A percentile compares a stretch with the other conserved stretches of the same genome.
Conservation (phyloP, 2,888 invertebrate genomes). For the Rhagium mordax region DNA sequence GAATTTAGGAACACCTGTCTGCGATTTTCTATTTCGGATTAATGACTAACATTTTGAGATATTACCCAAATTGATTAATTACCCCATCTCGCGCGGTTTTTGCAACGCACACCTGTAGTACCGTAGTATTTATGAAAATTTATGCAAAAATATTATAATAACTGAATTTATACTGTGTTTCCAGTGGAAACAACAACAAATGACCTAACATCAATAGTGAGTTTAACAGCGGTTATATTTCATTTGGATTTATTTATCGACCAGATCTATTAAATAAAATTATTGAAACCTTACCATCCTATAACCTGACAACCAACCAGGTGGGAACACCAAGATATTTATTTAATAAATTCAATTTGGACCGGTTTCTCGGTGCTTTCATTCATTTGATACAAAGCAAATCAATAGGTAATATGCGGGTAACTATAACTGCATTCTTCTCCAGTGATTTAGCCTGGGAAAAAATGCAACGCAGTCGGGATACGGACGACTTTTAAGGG, state of each 20-base stretch:
- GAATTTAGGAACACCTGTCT: neutral
- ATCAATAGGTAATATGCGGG: slow-evolving; percentile 45
- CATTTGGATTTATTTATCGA: slow-evolving; percentile 27
- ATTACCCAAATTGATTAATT: neutral
- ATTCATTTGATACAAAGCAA: slow-evolving; percentile 57
- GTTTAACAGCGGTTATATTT: slow-evolving; percentile 11
- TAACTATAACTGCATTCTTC: slow-evolving; percentile 30
- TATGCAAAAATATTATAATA: slow-evolving; percentile 18
- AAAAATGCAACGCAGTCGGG: slow-evolving; percentile 1
- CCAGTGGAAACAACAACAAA: slow-evolving; percentile 18
- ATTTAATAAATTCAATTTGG: slow-evolving; percentile 57
- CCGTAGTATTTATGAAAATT: slow-evolving; percentile 19
- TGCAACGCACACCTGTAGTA: slow-evolving; percentile 17
- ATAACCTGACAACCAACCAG: slow-evolving; percentile 45
- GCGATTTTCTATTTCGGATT: neutral
- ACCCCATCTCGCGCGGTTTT: neutral
- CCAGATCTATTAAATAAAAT: slow-evolving; percentile 29
- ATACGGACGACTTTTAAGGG: neutral
- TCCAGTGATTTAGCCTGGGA: neutral
- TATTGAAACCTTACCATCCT: slow-evolving; percentile 7
- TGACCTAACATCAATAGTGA: slow-evolving; percentile 23
- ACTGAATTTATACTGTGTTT: slow-evolving; percentile 17
- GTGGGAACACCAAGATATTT: slow-evolving; percentile 53
- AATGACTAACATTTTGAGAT: slow-evolving; percentile 17
- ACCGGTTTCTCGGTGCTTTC: slow-evolving; percentile 54